Evolutionary conservation across 2,888 invertebrate species (phyloP).

Genomic region (Xylota sylvarum): DNA sequence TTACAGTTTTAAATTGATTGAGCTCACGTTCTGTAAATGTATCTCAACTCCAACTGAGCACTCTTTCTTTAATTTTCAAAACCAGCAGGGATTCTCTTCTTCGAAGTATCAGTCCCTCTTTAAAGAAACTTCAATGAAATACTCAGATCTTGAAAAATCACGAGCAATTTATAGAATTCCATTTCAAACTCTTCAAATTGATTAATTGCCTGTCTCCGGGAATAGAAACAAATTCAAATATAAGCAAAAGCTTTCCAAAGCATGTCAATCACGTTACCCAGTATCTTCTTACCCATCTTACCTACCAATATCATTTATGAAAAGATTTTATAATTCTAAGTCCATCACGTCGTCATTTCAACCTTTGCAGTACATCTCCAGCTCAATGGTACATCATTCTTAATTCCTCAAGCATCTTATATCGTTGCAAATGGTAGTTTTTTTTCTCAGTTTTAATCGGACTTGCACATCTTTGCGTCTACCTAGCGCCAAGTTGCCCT

Average conservation of each 20-base stretch:
- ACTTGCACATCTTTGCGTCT: conserved; percentile 16
- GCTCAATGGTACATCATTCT: conserved; percentile 43
- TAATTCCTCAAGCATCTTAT: conserved; percentile 19
- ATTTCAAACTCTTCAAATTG: not conserved
- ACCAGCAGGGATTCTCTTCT: not conserved
- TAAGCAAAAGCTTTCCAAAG: conserved; percentile 2
- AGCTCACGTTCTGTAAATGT: too few relatives aligned
- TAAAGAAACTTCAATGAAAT: conserved; percentile 13
- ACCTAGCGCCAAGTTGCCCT: conserved; percentile 2
- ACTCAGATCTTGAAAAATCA: not conserved
- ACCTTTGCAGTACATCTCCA: conserved; percentile 12
- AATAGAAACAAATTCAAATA: not conserved
- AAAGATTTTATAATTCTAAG: not conserved
- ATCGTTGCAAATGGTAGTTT: not conserved
- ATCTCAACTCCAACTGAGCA: not conserved
- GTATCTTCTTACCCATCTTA: conserved; percentile 2
- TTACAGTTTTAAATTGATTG: too few relatives aligned
- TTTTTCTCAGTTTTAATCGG: conserved; percentile 17
- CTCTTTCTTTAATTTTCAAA: not conserved
- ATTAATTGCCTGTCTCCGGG: conserved; percentile 3
- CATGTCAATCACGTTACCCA: conserved; percentile 24
- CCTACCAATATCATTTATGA: not conserved
- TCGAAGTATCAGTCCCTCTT: not conserved
- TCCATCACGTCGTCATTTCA: conserved; percentile 1
- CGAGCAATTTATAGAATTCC: not conserved